Evolutionary conservation across 92 coral and sea anemone species (phyloP).

Genomic region (Parazoanthus darwini): DNA sequence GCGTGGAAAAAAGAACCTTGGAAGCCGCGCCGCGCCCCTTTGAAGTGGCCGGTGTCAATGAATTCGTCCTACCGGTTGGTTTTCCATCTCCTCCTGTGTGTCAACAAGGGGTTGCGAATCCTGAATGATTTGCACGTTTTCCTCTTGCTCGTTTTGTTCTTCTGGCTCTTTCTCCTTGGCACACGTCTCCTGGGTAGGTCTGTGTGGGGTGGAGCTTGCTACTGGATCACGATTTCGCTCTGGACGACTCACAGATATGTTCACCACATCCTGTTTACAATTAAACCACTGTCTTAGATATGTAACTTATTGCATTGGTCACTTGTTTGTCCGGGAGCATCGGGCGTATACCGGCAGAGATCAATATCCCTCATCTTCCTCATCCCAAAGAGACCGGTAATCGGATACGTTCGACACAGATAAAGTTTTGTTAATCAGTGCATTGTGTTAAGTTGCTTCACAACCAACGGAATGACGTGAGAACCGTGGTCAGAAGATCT

Average conservation of each 20-base stretch:
- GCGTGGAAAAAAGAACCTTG: too few species aligned
- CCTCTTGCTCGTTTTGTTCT: background rate
- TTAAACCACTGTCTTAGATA: background rate
- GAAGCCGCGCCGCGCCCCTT: too few species aligned
- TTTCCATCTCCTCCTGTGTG: conserved; percentile 9
- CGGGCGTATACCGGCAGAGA: background rate
- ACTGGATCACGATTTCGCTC: background rate
- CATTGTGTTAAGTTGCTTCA: too few species aligned
- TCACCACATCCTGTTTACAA: background rate
- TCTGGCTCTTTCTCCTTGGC: background rate
- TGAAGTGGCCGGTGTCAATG: too few species aligned
- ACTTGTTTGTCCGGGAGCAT: background rate
- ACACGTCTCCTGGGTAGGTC: background rate
- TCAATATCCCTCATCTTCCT: background rate
- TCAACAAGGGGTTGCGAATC: conserved; percentile 31
- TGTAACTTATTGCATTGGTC: background rate
- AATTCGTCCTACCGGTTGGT: background rate
- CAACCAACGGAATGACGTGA: too few species aligned
- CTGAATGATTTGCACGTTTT: conserved; percentile 2
- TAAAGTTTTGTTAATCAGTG: too few species aligned
- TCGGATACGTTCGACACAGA: too few species aligned
- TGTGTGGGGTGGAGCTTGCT: background rate
- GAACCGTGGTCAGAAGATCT: too few species aligned
- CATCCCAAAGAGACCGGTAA: background rate
- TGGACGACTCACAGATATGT: background rate